Evolutionary conservation across 2,113 vertebrate genomes (phyloP).

Genomic region (Abramis brama): DNA sequence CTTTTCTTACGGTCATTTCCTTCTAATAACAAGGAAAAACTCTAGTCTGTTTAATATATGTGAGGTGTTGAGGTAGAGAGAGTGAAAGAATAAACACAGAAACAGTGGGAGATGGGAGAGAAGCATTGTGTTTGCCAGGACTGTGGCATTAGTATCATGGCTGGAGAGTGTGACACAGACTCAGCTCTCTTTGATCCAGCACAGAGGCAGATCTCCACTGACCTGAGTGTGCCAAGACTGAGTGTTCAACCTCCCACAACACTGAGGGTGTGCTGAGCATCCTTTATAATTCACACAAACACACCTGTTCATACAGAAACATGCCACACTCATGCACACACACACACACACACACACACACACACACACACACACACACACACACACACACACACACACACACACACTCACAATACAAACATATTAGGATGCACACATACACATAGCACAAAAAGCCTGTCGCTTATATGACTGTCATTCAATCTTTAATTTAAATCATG

Average conservation of each 20-base stretch:
- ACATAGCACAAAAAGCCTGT: conserved; percentile 11
- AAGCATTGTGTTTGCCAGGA: conserved; percentile 66
- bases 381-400: not conserved
- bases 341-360: not conserved
- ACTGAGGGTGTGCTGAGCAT: conserved; percentile 40
- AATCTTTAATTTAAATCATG: conserved; percentile 11
- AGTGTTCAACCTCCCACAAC: conserved; percentile 59
- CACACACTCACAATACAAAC: not conserved
- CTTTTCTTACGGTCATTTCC: not conserved
- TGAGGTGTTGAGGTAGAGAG: not conserved
- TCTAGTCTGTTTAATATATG: not conserved
- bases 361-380: not conserved
- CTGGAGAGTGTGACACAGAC: conserved; percentile 65
- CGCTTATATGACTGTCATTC: conserved; percentile 21
- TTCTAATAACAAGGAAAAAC: not conserved
- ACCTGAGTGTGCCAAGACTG: conserved; percentile 68
- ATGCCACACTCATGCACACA: conserved; percentile 25
- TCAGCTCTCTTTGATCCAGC: conserved; percentile 73
- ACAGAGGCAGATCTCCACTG: conserved; percentile 71
- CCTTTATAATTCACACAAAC: conserved; percentile 54
- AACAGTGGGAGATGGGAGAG: conserved; percentile 57
- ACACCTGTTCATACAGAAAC: conserved; percentile 58
- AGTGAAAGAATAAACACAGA: conserved; percentile 37
- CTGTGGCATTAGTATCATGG: conserved; percentile 66
- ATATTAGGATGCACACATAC: conserved; percentile 24